Base-by-base conservation (phyloP, 2,888 invertebrate species). In the Stenodera caucasica region DNA sequence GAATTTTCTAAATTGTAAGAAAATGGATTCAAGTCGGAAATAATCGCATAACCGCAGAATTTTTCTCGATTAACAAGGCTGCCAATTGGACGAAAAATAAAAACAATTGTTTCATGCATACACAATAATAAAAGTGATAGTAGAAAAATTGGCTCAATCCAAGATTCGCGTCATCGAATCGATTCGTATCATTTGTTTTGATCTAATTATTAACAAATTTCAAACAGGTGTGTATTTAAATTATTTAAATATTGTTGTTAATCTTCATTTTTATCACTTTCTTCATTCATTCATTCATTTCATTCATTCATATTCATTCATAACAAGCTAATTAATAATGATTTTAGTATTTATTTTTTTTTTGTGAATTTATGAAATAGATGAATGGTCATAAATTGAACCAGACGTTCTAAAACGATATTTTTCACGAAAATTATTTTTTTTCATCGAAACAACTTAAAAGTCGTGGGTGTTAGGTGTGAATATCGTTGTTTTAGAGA, bases 401-500 rank as follows among this genome's bases (percentile, higher is more conserved):
- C 3, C 45, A 21, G 45, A 18, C 45, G 21, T 33, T n/a, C n/a
- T n/a, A n/a, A n/a, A n/a, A n/a, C n/a, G 33, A n/a, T 40, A 15
- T 18, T 40, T 18, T 40, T 15, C 8, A 6, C 29, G 29, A 29
- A 4, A 8, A 15, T 37, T 37, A 15, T 37, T 1, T 18, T 40
- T 15, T 45, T 45, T 45, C 32, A 32, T 11, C 5, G 11, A 32
- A 7, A 49, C 49, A 23, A 18, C 4, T 6, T 8, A 15, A 32
- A 53, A 30, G 40, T 61, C 58, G 62, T 62, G 62, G 62, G 62
- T 55, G 62, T 58, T 53, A 62, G 62, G 62, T 62, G 62, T 58
- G 62, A 62, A 62, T 53, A 53, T 26, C 55, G 52, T 52, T 55
- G 40, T 51, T 58, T 54, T 56, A 14, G 11, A 35, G 3, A 35